Evolutionary conservation across 2,113 vertebrate genomes (phyloP), one percentile per base, ranked within the genome.

Genomic region (Tragelaphus buxtoni): DNA sequence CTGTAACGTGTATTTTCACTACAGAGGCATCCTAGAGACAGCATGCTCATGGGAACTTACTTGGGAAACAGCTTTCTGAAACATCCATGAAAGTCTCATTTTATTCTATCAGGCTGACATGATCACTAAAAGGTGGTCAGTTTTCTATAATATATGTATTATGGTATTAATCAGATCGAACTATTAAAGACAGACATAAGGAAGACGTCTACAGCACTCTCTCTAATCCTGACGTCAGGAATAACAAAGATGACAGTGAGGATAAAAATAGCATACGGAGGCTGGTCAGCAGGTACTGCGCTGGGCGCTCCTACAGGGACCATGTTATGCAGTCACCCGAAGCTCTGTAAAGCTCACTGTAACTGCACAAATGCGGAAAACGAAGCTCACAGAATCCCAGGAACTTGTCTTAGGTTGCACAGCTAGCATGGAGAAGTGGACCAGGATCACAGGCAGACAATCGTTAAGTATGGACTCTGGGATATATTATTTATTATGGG

Each of bases 191-290:
- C 7, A 94, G 22, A 65, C 9, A 35, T 4, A 20, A 69, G 47
- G 51, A 51, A 90, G 60, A 42, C 5, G 1, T 13, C 10, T 2
- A 9, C 0, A 6, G 22, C 0, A 6, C 9, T 1, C 35, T 20
- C 69, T 35, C 0, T 9, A 9, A 20, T 16, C 10, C 10, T 24
- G 4, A 2, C 9, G 6, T 1, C 22, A 47, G 32, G 1, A 13
- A 7, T 3, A 10, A n/a, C 17, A 17, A 51, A 17, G 20, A 49
- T 1, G 39, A 7, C 0, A 2, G 4, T 3, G 7, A 26, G 0
- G 13, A 56, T 1, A 2, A 9, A 56, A 5, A 35, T 16, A 10
- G 35, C 17, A 9, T 0, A 18, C n/a, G 12, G 30, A 26, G 7
- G 76, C n/a, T 0, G 51, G 10, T n/a, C 35, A 16, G 32, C 0